These are phyloP conservation scores for Synergus gifuensis DNA, from an alignment of 2,888 invertebrate species.

Conservation along the genomic window DNA sequence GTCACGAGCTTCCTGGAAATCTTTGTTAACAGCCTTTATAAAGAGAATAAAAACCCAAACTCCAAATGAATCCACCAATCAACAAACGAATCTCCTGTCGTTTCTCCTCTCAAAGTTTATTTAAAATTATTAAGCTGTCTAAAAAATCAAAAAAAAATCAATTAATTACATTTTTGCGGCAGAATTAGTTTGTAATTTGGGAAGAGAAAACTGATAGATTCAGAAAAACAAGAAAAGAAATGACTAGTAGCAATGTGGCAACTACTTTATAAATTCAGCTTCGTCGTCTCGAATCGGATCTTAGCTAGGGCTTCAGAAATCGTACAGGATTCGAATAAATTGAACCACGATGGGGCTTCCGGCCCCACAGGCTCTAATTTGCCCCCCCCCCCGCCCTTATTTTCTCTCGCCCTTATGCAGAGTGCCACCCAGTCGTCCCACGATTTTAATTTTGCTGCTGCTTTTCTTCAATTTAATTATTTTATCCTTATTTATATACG, in stretches of 20 bases:
- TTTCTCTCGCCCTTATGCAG: slow-evolving; percentile 39
- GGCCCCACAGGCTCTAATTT: slow-evolving; percentile 54
- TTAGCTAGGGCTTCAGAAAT: slow-evolving; percentile 76
- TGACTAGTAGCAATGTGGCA: slow-evolving; percentile 65
- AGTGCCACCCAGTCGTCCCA: slow-evolving; percentile 30
- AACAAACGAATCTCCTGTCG: neutral
- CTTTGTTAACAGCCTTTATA: slow-evolving; percentile 60
- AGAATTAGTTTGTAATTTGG: slow-evolving; percentile 10
- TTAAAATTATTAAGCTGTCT: neutral
- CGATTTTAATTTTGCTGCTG: slow-evolving; percentile 21
- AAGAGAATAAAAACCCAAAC: slow-evolving; percentile 58
- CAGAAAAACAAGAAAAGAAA: slow-evolving; percentile 47
- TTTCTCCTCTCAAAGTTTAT: neutral
- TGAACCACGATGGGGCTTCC: slow-evolving; percentile 70
- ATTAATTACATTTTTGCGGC: neutral
- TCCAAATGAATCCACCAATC: slow-evolving; percentile 53
- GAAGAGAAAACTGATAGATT: slow-evolving; percentile 4
- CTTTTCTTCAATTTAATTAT: slow-evolving; percentile 44
- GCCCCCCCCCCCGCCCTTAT: slow-evolving; percentile 26
- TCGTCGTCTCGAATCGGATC: slow-evolving; percentile 68
- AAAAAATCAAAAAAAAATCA: neutral
- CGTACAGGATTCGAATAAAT: slow-evolving; percentile 78
- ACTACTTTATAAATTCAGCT: slow-evolving; percentile 72
- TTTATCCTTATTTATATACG: slow-evolving; percentile 40
- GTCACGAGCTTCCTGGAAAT: slow-evolving; percentile 62